Evolutionary conservation across 2,113 vertebrate species (phyloP), one percentile per base, ranked within the genome.

Genomic region (Perccottus glenii): DNA sequence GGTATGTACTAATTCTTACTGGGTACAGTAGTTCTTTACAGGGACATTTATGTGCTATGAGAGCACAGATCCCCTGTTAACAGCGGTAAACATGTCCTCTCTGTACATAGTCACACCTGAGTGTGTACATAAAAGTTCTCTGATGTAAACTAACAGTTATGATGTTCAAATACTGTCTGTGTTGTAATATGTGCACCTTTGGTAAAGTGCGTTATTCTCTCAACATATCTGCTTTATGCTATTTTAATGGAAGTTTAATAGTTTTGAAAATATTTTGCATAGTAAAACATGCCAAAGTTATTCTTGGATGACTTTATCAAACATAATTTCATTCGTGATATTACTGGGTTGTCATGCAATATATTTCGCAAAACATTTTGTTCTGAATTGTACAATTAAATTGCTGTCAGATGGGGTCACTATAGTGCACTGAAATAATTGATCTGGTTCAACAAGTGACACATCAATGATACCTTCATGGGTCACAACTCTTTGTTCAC

Each of bases 11-110:
- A 77, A 90, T 80, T 92, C 87, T 92, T 91, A 93, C 90, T 84
- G 86, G 92, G 92, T 91, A 93, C 93, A 94, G 90, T 94, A 92
- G 88, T 94, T 94, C 93, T 92, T 94, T 89, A 92, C 85, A 94
- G 92, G 92, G 90, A 93, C 87, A 93, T 92, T 89, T 87, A 92
- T 80, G 78, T 87, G 93, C 90, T 93, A 91, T 85, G 78, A 48
- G 85, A 90, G 84, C 90, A 90, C 90, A 90, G 79, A 77, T 91
- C 75, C 79, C 88, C 72, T 91, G 90, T 92, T 92, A 92, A 87
- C 84, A 90, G 84, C 90, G 92, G 87, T 82, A 85, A 93, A 87
- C 87, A 92, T 83, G 71, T 90, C 87, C 87, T 85, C 82, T 91
- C 74, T 93, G 89, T 92, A 92, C 73, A 93, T 93, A 93, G 56